Conservation (phyloP, 2,113 vertebrate genomes). For the Rynchops niger region DNA sequence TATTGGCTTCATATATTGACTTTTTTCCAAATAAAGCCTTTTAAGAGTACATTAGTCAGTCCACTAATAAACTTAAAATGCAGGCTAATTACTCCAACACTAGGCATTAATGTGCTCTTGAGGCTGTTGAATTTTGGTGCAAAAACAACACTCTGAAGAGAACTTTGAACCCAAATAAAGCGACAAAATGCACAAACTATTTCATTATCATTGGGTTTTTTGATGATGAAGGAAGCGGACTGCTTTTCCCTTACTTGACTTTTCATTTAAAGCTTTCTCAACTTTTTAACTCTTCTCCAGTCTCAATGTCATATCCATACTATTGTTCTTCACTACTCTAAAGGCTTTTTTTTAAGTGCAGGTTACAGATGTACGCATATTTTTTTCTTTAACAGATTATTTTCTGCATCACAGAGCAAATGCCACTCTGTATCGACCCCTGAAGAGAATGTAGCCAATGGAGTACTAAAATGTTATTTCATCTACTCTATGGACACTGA, state of each 20-base stretch:
- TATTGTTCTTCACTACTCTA: neutral
- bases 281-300: neutral
- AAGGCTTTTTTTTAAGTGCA: neutral
- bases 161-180: constrained; percentile 16
- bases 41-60: constrained; percentile 80
- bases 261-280: neutral
- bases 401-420: constrained; percentile 62
- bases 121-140: constrained; percentile 28
- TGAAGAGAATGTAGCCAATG: neutral
- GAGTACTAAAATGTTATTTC: constrained; percentile 55
- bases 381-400: constrained; percentile 60
- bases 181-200: neutral
- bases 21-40: constrained; percentile 78
- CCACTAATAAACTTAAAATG: constrained; percentile 79
- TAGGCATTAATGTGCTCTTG: constrained; percentile 41
- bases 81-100: constrained; percentile 74
- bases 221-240: neutral
- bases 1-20: constrained; percentile 78
- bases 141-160: constrained; percentile 19
- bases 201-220: neutral
- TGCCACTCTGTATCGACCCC: constrained; percentile 9
- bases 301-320: neutral
- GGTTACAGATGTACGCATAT: neutral
- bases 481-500: neutral
- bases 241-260: neutral